phyloP scores from a whole-genome alignment of 2,888 invertebrate genomes.

The Tolmerus cingulatus region DNA sequence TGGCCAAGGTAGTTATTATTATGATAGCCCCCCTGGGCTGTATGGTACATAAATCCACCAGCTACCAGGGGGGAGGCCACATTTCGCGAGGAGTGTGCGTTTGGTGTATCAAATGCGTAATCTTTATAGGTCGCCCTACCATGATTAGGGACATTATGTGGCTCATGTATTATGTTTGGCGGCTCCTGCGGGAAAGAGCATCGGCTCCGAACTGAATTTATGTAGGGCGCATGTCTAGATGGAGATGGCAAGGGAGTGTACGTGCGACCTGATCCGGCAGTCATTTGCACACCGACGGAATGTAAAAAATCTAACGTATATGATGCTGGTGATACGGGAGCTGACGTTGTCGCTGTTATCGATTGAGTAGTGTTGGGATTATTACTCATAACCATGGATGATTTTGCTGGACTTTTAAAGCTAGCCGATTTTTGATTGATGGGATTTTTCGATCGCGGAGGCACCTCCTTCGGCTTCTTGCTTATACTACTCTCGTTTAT shows the following conservation, averaged over 20 bases:
- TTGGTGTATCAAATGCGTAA: slow-evolving; percentile 17
- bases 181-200: slow-evolving; percentile 8
- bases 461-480: not conserved
- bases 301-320: slow-evolving; percentile 57
- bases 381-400: slow-evolving; percentile 4
- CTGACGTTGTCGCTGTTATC: slow-evolving; percentile 27
- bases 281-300: slow-evolving; percentile 56
- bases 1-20: slow-evolving; percentile 35
- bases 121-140: slow-evolving; percentile 2
- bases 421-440: not conserved
- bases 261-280: slow-evolving; percentile 49
- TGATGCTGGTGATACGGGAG: slow-evolving; percentile 50
- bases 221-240: slow-evolving; percentile 20
- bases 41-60: slow-evolving; percentile 11
- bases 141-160: not conserved
- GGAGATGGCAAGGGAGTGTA: slow-evolving; percentile 39
- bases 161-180: not conserved
- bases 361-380: slow-evolving; percentile 5
- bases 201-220: slow-evolving; percentile 23
- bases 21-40: slow-evolving; percentile 2
- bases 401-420: not conserved
- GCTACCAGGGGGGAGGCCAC: slow-evolving; percentile 6
- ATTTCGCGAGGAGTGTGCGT: not conserved
- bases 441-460: not conserved
- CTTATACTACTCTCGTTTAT: slow-evolving; percentile 45